A percentile compares a stretch with the other conserved stretches of the same genome.
Conservation (phyloP, 2,113 vertebrate species). For the Stegostoma tigrinum region DNA sequence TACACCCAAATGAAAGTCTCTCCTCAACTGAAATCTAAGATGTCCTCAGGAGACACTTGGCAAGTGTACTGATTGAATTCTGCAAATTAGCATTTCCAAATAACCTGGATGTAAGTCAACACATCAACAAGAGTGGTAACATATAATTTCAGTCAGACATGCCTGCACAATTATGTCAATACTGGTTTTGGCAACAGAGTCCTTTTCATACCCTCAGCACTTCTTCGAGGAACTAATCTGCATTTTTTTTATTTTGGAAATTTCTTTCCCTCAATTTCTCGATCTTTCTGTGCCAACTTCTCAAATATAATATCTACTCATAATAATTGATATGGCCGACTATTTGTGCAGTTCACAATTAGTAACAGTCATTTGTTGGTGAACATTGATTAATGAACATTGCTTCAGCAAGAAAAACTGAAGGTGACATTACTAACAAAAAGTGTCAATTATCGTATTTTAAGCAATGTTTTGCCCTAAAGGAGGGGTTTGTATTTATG, state of each 20-base stretch:
- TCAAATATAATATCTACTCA: background rate
- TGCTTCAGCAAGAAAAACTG: background rate
- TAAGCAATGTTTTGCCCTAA: background rate
- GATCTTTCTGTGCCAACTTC: background rate
- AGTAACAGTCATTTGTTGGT: background rate
- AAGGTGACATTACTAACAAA: background rate
- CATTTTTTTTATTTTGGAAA: background rate
- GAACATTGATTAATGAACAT: background rate
- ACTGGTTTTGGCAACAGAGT: background rate
- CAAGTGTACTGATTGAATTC: background rate
- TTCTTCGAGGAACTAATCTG: background rate
- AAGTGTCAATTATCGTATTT: background rate
- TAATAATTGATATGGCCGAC: background rate
- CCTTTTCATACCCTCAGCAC: background rate
- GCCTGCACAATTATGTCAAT: constrained; percentile 8
- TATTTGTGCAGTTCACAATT: background rate
- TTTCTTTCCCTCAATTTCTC: background rate
- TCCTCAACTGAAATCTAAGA: constrained; percentile 18
- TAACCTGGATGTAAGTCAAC: background rate
- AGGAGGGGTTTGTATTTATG: background rate
- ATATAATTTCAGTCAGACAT: background rate
- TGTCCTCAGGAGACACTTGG: background rate
- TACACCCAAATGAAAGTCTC: background rate
- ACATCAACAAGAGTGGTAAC: background rate
- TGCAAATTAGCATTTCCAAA: constrained; percentile 7